These are phyloP conservation scores for Sebastes iracundus DNA, from an alignment of 2,797 vertebrate genomes.

Conservation along the genomic window DNA sequence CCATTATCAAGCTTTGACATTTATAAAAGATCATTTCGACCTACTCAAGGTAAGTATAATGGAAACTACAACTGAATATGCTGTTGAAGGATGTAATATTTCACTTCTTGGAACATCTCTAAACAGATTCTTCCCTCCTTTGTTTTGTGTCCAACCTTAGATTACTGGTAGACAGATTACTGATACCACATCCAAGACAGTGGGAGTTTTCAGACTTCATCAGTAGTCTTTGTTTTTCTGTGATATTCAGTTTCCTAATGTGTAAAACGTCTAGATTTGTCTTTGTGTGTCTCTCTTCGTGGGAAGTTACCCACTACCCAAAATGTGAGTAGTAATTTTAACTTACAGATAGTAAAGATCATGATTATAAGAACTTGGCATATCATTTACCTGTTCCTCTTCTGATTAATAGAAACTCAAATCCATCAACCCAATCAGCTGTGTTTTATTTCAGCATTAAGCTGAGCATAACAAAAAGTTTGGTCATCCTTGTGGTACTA, in stretches of 20 bases:
- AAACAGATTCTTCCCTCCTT: slow-evolving; percentile 40
- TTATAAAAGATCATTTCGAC: slow-evolving; percentile 13
- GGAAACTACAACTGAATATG: slow-evolving; percentile 23
- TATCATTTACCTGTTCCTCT: neutral
- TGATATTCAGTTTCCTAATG: slow-evolving; percentile 33
- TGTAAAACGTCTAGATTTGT: slow-evolving; percentile 23
- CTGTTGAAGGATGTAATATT: slow-evolving; percentile 16
- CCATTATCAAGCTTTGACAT: slow-evolving; percentile 10
- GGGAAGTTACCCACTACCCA: neutral
- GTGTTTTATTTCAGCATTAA: slow-evolving; percentile 6
- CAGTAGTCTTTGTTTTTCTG: slow-evolving; percentile 31
- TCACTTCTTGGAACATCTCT: slow-evolving; percentile 40
- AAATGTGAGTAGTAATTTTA: neutral
- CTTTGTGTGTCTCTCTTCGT: neutral
- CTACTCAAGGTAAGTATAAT: slow-evolving; percentile 18
- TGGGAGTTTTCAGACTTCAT: slow-evolving; percentile 52
- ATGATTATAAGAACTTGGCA: neutral
- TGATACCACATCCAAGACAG: slow-evolving; percentile 41
- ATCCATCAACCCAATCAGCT: neutral
- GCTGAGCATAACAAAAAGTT: slow-evolving; percentile 2
- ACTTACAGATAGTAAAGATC: neutral
- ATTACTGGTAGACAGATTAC: slow-evolving; percentile 61
- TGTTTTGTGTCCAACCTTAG: slow-evolving; percentile 27
- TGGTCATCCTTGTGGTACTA: slow-evolving; percentile 17
- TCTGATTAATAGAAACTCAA: neutral